phyloP scores from a whole-genome alignment of 2,113 vertebrate species.

The Syngnathus floridae region DNA sequence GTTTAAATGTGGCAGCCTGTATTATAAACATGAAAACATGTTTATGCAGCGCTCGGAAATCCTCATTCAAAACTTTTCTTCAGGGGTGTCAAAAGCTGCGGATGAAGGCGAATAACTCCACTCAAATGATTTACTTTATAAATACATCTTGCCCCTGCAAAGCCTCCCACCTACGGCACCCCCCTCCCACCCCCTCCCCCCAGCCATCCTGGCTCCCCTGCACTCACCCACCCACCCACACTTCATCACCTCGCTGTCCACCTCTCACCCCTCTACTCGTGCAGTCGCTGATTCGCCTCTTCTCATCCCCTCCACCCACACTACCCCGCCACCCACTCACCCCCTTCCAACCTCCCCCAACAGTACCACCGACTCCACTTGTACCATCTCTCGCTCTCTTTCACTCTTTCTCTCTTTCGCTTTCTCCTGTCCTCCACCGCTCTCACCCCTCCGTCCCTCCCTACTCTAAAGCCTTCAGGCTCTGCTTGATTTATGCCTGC shows the following conservation, averaged over 20 bases:
- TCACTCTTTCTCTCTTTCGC: conserved; percentile 23
- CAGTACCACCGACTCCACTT: conserved; percentile 58
- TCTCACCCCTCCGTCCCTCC: conserved; percentile 57
- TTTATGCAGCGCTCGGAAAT: not conserved
- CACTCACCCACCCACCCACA: conserved; percentile 60
- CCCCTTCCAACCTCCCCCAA: conserved; percentile 57
- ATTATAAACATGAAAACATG: not conserved
- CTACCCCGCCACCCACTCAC: conserved; percentile 58
- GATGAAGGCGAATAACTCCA: conserved; percentile 1
- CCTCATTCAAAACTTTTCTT: conserved; percentile 1
- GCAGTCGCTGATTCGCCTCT: conserved; percentile 47
- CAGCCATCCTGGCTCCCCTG: conserved; percentile 49
- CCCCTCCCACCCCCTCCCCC: conserved; percentile 51
- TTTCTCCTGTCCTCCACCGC: conserved; percentile 53
- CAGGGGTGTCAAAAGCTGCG: not conserved
- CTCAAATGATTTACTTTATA: conserved; percentile 12
- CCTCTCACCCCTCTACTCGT: conserved; percentile 61
- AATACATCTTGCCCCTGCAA: conserved; percentile 35
- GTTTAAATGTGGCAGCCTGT: not conserved
- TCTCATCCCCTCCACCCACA: conserved; percentile 58
- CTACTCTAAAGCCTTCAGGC: conserved; percentile 62
- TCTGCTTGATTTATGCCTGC: conserved; percentile 67
- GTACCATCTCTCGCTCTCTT: conserved; percentile 43
- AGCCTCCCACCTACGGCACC: conserved; percentile 46
- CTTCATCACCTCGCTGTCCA: conserved; percentile 56